Base-by-base conservation (phyloP, 2,888 invertebrate species). In the Amblyjoppa fuscipennis region DNA sequence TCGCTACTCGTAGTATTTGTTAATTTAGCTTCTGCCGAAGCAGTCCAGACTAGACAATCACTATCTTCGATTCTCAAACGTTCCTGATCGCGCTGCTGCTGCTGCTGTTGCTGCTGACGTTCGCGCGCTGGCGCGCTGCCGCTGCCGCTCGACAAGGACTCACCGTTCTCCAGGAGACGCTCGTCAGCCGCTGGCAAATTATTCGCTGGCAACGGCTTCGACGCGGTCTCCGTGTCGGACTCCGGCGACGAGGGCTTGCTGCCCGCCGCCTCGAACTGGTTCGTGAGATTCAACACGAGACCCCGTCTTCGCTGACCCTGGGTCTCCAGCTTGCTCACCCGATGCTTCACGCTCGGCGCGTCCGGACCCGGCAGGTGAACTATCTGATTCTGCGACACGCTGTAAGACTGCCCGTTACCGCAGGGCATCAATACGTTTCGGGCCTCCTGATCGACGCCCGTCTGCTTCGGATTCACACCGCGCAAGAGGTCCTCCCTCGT, bases 351-450 rank as follows among this genome's bases (percentile, higher is more conserved):
- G 89, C 88, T 93, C 91, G 88, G 91, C 13, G 89, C 90, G 77
- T 95, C 95, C 86, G 96, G 96, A 88, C 96, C 96, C 88, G 97
- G 97, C 88, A 98, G 95, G 90, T 98, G 96, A 87, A 98, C 96
- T 91, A 98, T 98, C 95, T 98, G 97, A 94, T 98, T 98, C 90
- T 98, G 98, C 68, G 98, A 98, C 41, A 98, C 98, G 93, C 98
- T 98, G 94, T 98, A 98, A 89, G 97, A 97, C 90, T 97, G 96
- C 53, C 98, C 98, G 94, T 97, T 97, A 90, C 97, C 97, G 93
- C 97, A 98, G 1, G 98, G 97, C 96, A 98, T 97, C 87, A 98
- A 95, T 93, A 97, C 96, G 93, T 98, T 97, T 68, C 97, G 95
- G n/a, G 96, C 96, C 91, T 96, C 96, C 86, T 95, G 95, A 86